A percentile compares a stretch with the other conserved stretches of the same genome.
phyloP scores from a whole-genome alignment of 2,113 vertebrate species.

The Cervus canadensis region DNA sequence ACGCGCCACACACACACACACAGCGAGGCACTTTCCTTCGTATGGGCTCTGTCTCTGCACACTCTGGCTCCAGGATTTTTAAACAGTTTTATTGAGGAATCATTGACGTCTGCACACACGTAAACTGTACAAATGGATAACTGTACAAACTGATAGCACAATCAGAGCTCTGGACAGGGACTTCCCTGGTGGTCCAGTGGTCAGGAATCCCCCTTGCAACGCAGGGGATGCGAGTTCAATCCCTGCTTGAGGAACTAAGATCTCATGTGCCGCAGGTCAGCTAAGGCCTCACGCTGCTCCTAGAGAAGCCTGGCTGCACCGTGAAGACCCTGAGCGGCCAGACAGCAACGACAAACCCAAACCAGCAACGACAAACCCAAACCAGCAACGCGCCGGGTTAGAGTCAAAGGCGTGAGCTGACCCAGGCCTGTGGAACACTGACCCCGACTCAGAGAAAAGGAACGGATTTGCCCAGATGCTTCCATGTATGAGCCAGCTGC shows the following conservation, averaged over 20 bases:
- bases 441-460: neutral
- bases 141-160: neutral
- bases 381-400: neutral
- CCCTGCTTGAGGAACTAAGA: neutral
- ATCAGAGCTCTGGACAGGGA: no score
- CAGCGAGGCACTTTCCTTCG: neutral
- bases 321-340: neutral
- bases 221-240: neutral
- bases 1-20: neutral
- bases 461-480: rapidly evolving
- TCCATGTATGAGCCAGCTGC: no score
- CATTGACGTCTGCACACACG: neutral
- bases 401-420: neutral
- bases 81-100: neutral
- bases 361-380: neutral
- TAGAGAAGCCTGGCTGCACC: neutral
- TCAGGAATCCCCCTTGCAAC: neutral
- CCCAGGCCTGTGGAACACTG: neutral
- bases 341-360: neutral
- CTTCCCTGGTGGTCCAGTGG: neutral
- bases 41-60: neutral
- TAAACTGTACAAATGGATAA: neutral
- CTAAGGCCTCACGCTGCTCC: neutral
- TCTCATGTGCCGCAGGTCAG: neutral
- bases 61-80: neutral